phyloP scores from a whole-genome alignment of 2,113 vertebrate species.

The Glaucomys volans region DNA sequence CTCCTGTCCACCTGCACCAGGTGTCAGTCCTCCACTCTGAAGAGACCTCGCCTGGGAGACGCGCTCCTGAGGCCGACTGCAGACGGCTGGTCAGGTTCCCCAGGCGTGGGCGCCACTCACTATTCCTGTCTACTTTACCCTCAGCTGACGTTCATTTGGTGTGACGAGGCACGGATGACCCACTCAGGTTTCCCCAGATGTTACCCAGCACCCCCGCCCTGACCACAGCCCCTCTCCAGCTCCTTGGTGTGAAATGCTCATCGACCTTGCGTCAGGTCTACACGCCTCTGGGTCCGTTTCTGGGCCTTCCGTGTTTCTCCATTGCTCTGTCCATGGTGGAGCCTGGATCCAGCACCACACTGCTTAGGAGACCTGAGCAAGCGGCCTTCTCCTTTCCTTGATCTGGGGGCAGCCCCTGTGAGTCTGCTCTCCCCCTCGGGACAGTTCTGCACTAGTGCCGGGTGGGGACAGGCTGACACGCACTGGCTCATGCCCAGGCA shows the following conservation, averaged over 20 bases:
- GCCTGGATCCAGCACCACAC: too few species aligned
- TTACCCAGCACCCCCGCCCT: too few species aligned
- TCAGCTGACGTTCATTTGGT: too few species aligned
- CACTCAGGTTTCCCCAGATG: too few species aligned
- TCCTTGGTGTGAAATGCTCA: neutral
- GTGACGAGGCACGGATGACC: too few species aligned
- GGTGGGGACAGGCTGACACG: too few species aligned
- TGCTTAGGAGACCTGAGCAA: neutral
- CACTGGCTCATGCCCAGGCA: neutral
- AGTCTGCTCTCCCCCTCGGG: neutral
- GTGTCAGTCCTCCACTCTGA: too few species aligned
- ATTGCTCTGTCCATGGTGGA: fast-evolving
- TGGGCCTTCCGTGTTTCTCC: neutral
- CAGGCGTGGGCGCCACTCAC: too few species aligned
- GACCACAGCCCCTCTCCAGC: neutral
- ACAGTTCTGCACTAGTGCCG: fast-evolving
- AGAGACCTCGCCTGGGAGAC: too few species aligned
- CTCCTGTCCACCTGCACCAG: too few species aligned
- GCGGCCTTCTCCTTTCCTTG: neutral
- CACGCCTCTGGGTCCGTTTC: neutral
- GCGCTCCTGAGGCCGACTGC: too few species aligned
- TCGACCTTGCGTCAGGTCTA: neutral
- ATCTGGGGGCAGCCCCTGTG: neutral
- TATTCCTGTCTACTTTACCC: too few species aligned
- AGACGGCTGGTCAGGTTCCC: fast-evolving